Conservation (phyloP, 2,113 vertebrate genomes). For the Eclectus roratus region DNA sequence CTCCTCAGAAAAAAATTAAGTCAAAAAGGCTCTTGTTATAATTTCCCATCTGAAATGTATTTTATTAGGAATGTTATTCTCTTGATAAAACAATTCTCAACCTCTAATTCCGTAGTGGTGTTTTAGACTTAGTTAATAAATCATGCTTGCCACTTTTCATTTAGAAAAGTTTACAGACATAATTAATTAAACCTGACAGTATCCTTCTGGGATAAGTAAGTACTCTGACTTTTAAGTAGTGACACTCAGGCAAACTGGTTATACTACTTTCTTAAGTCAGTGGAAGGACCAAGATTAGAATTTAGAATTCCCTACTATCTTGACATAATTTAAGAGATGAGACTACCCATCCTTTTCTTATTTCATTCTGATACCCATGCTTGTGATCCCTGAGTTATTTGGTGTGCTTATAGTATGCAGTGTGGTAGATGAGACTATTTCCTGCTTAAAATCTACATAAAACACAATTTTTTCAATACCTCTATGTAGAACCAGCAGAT, state of each 20-base stretch:
- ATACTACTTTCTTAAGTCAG: background rate
- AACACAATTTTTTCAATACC: background rate
- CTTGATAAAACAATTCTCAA: constrained; percentile 10
- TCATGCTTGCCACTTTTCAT: constrained; percentile 38
- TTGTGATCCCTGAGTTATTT: background rate
- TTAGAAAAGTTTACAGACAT: constrained; percentile 36
- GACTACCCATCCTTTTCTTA: background rate
- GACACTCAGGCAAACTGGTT: background rate
- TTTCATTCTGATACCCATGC: background rate
- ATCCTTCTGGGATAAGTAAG: constrained; percentile 25
- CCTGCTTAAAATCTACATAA: background rate
- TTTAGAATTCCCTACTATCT: background rate
- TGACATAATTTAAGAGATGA: background rate
- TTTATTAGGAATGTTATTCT: constrained; percentile 44
- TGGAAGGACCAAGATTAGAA: background rate
- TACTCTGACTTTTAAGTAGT: background rate
- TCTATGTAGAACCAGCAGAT: background rate
- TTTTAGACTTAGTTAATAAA: constrained; percentile 52
- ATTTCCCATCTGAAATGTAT: constrained; percentile 13
- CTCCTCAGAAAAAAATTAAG: background rate
- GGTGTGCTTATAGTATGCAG: background rate
- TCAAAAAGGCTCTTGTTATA: background rate
- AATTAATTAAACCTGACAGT: constrained; percentile 44
- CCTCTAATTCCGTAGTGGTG: background rate
- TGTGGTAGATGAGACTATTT: background rate